These are phyloP conservation scores for Nephila pilipes DNA, from an alignment of 1,140 invertebrate genomes.

Conservation along the genomic window DNA sequence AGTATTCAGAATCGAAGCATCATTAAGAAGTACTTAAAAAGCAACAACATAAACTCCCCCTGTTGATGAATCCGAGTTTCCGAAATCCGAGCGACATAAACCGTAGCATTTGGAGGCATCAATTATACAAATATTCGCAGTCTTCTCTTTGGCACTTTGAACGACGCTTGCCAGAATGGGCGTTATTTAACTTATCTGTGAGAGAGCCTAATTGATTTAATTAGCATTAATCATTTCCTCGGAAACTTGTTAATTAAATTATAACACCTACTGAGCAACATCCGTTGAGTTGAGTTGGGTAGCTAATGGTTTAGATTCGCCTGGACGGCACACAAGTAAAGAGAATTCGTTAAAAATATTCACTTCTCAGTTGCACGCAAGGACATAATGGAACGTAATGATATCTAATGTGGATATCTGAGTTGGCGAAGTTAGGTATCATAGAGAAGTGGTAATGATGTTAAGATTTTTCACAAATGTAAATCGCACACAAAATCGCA, in stretches of 20 bases:
- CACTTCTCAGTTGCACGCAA: not conserved
- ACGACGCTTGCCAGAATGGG: constrained; percentile 40
- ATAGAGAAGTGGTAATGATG: not conserved
- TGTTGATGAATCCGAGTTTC: constrained; percentile 48
- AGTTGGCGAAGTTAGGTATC: not conserved
- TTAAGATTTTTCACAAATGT: not conserved
- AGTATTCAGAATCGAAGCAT: not conserved
- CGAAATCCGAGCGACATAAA: not conserved
- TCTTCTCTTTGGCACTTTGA: not conserved
- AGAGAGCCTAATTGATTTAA: constrained; percentile 74
- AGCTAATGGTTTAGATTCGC: constrained; percentile 16
- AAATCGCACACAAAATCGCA: too few relatives aligned
- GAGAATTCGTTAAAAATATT: not conserved
- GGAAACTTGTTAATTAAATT: constrained; percentile 74
- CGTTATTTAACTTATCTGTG: constrained; percentile 70
- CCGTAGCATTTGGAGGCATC: constrained; percentile 48
- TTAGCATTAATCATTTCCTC: constrained; percentile 75
- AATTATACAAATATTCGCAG: constrained; percentile 67
- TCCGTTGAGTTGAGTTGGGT: not conserved
- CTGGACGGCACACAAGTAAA: not conserved
- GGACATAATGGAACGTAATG: constrained; percentile 7
- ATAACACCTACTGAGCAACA: constrained; percentile 61
- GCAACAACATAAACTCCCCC: constrained; percentile 23
- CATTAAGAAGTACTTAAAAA: constrained; percentile 10
- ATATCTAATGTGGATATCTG: not conserved